Base-by-base conservation (phyloP, 2,113 vertebrate species). In the Pyrgilauda ruficollis region DNA sequence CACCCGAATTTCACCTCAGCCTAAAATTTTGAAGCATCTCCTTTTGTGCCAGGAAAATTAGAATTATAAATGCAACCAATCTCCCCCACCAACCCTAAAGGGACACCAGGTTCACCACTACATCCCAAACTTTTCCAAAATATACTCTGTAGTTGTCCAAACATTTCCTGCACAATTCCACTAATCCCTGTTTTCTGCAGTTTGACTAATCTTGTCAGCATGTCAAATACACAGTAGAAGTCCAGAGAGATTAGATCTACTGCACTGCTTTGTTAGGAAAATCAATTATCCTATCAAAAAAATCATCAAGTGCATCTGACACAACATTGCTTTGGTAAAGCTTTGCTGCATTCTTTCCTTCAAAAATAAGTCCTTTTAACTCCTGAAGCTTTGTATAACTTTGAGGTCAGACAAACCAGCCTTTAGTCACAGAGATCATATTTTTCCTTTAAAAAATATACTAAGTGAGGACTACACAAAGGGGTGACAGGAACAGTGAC, bases 221-320 rank as follows among this genome's bases (percentile, higher is more conserved):
- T 18, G 64, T 72, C 86, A 90, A 59, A 84, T 70, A 31, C 64
- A 56, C 73, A 79, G 49, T 30, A 67, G 56, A 74, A 95, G 61
- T 75, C 80, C 86, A 72, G 80, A 87, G 59, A 93, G 94, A 91
- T 96, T 93, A 87, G 28, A 96, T 97, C 89, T 84, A 59, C 86
- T 75, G 61, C 30, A 31, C 44, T 31, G 64, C 56, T 84, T 93
- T 92, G 80, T 92, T 68, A 72, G 88, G 76, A 90, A 93, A 94
- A 94, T 87, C 80, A 84, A 92, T 93, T 91, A 92, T 80, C 92
- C 89, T 88, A 92, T 86, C 83, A 84, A 93, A 92, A 89, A 93
- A 94, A 95, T 80, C 39, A 77, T 59, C 92, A 91, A 55, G 72
- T 89, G 55, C 24, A 41, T 63, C 72, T 67, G 75, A 86, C 73